phyloP scores from a whole-genome alignment of 2,888 invertebrate genomes.

The Dicyrtomina minuta region DNA sequence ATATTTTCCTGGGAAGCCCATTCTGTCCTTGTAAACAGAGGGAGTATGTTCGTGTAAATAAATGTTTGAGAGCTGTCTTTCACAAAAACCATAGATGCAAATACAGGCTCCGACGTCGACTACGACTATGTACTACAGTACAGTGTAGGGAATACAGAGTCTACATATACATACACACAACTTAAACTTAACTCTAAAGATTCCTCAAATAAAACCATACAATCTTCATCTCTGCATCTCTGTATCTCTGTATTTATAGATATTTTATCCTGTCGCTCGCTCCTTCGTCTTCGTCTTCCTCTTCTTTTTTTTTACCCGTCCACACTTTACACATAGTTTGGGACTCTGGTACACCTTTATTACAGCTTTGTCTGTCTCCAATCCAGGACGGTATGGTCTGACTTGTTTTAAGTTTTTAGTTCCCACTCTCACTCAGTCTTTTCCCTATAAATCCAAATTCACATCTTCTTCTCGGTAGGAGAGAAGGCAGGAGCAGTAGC shows the following conservation, averaged over 20 bases:
- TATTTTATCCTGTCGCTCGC: background rate
- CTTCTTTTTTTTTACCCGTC: background rate
- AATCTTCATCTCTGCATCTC: background rate
- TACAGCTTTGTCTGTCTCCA: too few relatives aligned
- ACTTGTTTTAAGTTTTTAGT: too few relatives aligned
- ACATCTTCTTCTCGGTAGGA: too few relatives aligned
- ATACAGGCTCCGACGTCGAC: conserved; percentile 34
- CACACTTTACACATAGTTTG: too few relatives aligned
- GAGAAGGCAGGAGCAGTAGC: too few relatives aligned
- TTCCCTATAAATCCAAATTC: too few relatives aligned
- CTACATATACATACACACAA: conserved; percentile 12
- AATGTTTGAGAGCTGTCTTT: conserved; percentile 41
- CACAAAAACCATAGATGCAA: conserved; percentile 39
- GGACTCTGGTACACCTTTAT: too few relatives aligned
- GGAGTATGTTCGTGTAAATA: conserved; percentile 46
- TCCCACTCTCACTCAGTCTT: too few relatives aligned
- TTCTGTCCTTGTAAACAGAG: conserved; percentile 44
- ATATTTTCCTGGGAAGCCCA: conserved; percentile 42
- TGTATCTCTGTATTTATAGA: too few relatives aligned
- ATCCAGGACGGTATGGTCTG: too few relatives aligned
- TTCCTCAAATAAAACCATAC: background rate
- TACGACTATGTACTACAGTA: background rate
- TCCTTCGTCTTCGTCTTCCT: background rate
- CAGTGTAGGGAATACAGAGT: conserved; percentile 1
- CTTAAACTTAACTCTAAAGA: background rate